Conservation (phyloP, 2,113 vertebrate species). For the Aix galericulata region DNA sequence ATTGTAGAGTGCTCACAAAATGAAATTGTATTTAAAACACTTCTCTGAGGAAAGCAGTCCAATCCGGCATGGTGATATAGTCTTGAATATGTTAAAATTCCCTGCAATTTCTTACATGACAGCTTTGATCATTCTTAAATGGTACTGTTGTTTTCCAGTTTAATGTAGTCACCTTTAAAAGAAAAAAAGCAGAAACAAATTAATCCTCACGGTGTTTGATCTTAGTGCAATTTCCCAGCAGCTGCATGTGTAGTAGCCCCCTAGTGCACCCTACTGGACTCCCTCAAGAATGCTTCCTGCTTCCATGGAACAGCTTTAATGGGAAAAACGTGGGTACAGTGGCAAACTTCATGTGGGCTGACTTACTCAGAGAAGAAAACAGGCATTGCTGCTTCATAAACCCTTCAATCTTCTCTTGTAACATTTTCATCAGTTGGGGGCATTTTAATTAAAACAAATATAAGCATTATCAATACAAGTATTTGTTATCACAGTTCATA, state of each 20-base stretch:
- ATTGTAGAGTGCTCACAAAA: neutral
- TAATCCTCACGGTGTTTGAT: neutral
- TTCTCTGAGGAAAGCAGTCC: neutral
- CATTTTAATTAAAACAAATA: neutral
- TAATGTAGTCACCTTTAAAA: constrained; percentile 10
- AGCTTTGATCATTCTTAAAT: constrained; percentile 45
- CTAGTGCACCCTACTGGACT: constrained; percentile 63
- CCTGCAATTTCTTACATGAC: constrained; percentile 21
- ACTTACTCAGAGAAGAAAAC: neutral
- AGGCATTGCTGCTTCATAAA: neutral
- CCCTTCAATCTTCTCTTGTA: neutral
- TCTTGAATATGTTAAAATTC: neutral
- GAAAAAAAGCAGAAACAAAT: neutral
- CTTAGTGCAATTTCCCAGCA: neutral
- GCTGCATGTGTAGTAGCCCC: constrained; percentile 11
- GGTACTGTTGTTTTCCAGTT: neutral
- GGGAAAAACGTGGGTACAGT: neutral
- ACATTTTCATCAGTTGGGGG: neutral
- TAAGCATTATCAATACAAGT: neutral
- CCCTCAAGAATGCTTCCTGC: neutral
- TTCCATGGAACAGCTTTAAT: neutral
- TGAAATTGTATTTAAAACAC: neutral
- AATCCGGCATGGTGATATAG: neutral
- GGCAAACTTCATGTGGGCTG: neutral
- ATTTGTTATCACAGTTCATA: neutral